A percentile compares a stretch with the other conserved stretches of the same genome.
Evolutionary conservation across 2,888 invertebrate genomes (phyloP).

Genomic region (Linyphia triangularis): DNA sequence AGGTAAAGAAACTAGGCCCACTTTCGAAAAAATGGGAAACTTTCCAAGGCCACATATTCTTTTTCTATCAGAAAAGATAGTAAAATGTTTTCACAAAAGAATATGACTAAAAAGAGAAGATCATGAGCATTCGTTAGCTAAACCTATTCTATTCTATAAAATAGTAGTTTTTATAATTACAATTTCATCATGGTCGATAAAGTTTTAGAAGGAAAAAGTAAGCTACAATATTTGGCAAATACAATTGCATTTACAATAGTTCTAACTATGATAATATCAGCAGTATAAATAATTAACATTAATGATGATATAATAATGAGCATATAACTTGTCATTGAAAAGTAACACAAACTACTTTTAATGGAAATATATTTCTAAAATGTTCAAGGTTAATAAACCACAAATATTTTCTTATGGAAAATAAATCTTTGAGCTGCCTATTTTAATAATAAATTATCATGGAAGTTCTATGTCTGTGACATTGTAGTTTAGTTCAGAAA

Average conservation of each 20-base stretch:
- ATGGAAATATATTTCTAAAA: too few relatives aligned
- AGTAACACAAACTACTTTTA: too few relatives aligned
- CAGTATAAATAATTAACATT: not conserved
- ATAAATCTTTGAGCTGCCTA: not conserved
- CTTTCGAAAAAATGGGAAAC: conserved; percentile 34
- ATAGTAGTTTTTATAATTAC: not conserved
- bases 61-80: conserved; percentile 47
- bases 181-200: not conserved
- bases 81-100: not conserved
- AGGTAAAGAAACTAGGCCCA: conserved; percentile 58
- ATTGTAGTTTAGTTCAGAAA: not conserved
- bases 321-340: too few relatives aligned
- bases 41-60: conserved; percentile 58
- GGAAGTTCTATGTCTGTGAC: not conserved
- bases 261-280: too few relatives aligned
- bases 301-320: too few relatives aligned
- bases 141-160: not conserved
- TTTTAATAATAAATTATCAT: not conserved
- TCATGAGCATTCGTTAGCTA: not conserved
- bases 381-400: too few relatives aligned
- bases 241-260: not conserved
- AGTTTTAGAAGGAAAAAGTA: not conserved
- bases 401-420: not conserved
- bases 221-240: not conserved
- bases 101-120: not conserved